A percentile compares a stretch with the other conserved stretches of the same genome.
phyloP scores from a whole-genome alignment of 2,888 invertebrate genomes.

The Aleiodes alternator region DNA sequence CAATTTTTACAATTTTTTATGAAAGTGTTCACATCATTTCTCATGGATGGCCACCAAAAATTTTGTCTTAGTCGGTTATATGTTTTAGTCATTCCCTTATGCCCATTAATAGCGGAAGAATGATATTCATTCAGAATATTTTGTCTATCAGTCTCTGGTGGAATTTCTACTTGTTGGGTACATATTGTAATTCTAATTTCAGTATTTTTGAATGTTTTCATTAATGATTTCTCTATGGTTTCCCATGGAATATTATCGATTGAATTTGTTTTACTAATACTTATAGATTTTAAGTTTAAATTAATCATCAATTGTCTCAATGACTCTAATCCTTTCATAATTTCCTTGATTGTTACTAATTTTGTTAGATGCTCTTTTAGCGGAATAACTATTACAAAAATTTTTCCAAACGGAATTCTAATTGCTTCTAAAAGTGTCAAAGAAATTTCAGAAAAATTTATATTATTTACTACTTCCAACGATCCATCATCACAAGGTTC shows the following conservation, averaged over 20 bases:
- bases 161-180: neutral
- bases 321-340: slow-evolving; percentile 19
- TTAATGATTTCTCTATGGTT: neutral
- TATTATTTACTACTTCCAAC: too few relatives aligned
- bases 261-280: slow-evolving; percentile 31
- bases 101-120: too few relatives aligned
- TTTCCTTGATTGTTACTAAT: slow-evolving; percentile 10
- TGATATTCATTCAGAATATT: too few relatives aligned
- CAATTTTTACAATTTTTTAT: too few relatives aligned
- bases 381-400: neutral
- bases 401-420: too few relatives aligned
- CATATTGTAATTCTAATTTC: too few relatives aligned
- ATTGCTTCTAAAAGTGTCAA: too few relatives aligned
- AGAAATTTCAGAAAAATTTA: too few relatives aligned
- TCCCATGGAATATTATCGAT: slow-evolving; percentile 39
- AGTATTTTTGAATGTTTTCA: neutral
- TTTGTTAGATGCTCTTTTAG: slow-evolving; percentile 24
- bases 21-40: slow-evolving; percentile 40
- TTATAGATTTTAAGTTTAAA: neutral
- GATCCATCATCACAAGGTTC: too few relatives aligned
- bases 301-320: slow-evolving; percentile 15
- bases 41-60: slow-evolving; percentile 53
- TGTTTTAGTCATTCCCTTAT: too few relatives aligned
- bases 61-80: too few relatives aligned
- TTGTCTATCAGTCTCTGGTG: slow-evolving; percentile 26